Percentiles rank a stretch among this genome's conserved stretches.
phyloP scores from a whole-genome alignment of 2,113 vertebrate species.

The Podiceps cristatus region DNA sequence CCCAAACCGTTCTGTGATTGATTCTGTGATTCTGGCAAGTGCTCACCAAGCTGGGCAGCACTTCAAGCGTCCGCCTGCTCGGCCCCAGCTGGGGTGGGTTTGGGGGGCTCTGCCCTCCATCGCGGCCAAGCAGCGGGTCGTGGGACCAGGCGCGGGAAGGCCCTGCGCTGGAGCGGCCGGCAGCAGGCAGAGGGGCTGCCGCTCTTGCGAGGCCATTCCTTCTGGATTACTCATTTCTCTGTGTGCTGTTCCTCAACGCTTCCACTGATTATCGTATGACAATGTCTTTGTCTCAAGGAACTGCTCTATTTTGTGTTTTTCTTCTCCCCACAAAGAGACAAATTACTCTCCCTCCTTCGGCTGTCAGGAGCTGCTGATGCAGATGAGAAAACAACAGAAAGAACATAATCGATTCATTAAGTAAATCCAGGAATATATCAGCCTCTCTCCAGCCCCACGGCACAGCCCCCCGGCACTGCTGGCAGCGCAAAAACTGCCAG shows the following conservation, averaged over 20 bases:
- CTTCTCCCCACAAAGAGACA: constrained; percentile 55
- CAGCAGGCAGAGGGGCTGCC: not conserved
- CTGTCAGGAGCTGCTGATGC: constrained; percentile 45
- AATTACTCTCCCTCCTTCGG: constrained; percentile 13
- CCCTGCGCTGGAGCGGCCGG: not conserved
- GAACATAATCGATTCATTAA: constrained; percentile 43
- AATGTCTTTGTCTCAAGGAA: constrained; percentile 35
- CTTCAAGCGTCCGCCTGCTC: accelerated
- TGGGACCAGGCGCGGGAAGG: not conserved
- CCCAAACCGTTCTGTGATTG: too few relatives aligned
- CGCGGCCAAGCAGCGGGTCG: accelerated
- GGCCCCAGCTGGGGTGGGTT: not conserved
- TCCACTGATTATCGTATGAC: constrained; percentile 10
- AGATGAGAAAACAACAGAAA: constrained; percentile 50
- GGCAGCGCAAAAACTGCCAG: not conserved
- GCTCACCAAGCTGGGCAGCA: accelerated
- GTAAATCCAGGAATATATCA: constrained; percentile 11
- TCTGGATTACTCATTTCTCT: not conserved
- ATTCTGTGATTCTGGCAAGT: not conserved
- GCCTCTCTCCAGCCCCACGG: not conserved
- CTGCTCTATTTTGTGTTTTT: constrained; percentile 44
- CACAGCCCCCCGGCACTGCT: not conserved
- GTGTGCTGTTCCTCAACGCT: not conserved
- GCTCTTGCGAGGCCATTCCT: not conserved
- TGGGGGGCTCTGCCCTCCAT: not conserved